Evolutionary conservation across 1,140 invertebrate genomes (phyloP), one percentile per base, ranked within the genome.

Genomic region (Drosophila elegans): DNA sequence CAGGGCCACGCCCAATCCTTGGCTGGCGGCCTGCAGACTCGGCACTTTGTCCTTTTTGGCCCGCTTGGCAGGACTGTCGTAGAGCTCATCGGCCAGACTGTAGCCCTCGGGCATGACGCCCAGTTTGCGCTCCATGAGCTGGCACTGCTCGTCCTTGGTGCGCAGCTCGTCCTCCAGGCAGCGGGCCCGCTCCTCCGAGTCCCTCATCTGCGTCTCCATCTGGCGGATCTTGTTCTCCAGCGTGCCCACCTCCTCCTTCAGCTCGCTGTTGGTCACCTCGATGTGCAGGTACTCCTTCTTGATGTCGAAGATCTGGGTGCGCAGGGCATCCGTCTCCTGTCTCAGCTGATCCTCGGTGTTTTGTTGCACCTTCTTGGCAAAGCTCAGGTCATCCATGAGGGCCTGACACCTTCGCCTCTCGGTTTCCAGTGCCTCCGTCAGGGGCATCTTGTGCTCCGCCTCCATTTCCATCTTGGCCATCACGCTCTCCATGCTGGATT

Each of bases 191-290:
- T 92, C 91, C 36, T 80, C 72, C 13, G 79, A 71, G 5, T 69
- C 69, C 5, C 67, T 77, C 7, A 81, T 44, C 32, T 69, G 64
- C 3, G 36, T 7, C 42, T 89, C 66, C 57, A 89, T 54, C 34
- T 89, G 82, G 9, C 46, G 36, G 36, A 92, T 85, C 74, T 84
- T 90, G 29, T 66, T 59, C 52, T 93, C 92, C 11, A 93, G 53
- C 3, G 91, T 92, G 27, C 76, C 62, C 5, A 94, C 94, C 92
- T 94, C 94, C 88, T 95, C 94, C 59, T 93, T 93, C 0, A 95
- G 81, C 77, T 94, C 94, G 34, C 93, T 93, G 68, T 94, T 94
- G n/a, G 93, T 94, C 9, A 94, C 93, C 68, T 94, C 94, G 32
- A 94, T 85, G 41, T 94, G 93, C 74, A 94, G 91, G 49, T 93